A percentile compares a stretch with the other conserved stretches of the same genome.
phyloP scores from a whole-genome alignment of 2,888 invertebrate species.

The Stictocephala bisonia region DNA sequence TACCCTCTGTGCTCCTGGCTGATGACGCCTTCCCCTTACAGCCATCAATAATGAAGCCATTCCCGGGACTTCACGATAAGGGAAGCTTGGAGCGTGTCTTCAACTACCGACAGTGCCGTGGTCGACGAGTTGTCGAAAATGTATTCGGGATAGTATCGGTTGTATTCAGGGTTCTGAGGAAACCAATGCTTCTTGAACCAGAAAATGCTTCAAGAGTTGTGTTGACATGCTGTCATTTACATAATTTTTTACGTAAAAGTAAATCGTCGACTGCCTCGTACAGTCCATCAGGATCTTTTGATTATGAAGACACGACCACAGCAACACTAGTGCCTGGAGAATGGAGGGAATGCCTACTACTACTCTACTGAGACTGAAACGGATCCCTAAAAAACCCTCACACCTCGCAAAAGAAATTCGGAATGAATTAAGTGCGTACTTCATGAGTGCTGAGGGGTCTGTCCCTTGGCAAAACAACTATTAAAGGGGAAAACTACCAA shows the following conservation, averaged over 20 bases:
- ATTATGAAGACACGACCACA: constrained; percentile 38
- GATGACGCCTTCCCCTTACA: constrained; percentile 55
- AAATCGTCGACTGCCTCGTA: constrained; percentile 31
- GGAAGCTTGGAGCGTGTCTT: constrained; percentile 56
- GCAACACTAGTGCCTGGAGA: constrained; percentile 41
- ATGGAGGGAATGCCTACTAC: constrained; percentile 19
- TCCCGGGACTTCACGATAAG: constrained; percentile 52
- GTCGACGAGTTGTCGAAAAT: constrained; percentile 59
- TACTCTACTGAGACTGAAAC: constrained; percentile 34
- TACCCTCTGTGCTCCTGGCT: constrained; percentile 58
- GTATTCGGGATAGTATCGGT: constrained; percentile 53
- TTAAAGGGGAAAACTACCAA: too few relatives aligned
- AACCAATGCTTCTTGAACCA: constrained; percentile 57
- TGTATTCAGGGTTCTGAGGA: constrained; percentile 56
- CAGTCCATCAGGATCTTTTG: constrained; percentile 40
- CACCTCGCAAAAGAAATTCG: constrained; percentile 35
- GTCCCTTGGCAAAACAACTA: constrained; percentile 32
- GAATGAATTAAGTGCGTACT: constrained; percentile 24
- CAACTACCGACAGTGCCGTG: constrained; percentile 60
- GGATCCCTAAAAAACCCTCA: constrained; percentile 44
- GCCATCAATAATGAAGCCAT: constrained; percentile 55
- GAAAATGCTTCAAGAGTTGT: constrained; percentile 53
- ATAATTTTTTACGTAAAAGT: constrained; percentile 58
- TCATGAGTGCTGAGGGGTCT: constrained; percentile 22
- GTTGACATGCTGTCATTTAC: constrained; percentile 54